Base-by-base conservation (phyloP, 2,113 vertebrate species). In the Sterna hirundo region DNA sequence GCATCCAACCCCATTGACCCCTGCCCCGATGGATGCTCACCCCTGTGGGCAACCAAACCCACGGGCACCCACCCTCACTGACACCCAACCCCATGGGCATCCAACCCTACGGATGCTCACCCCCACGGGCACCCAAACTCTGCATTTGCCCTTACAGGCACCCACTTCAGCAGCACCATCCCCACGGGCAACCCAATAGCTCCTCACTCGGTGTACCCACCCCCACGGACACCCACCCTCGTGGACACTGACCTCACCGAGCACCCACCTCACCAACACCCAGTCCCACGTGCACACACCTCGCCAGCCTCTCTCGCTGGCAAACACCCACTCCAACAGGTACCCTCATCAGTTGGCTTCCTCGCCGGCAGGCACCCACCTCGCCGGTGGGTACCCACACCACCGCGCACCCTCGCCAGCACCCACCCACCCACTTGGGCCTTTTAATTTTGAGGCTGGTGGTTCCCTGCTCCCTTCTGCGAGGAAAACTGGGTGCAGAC, bases 401-500 rank as follows among this genome's bases (percentile, higher is more conserved):
- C 34, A 5, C 38, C 4, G 2, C 40, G 27, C 29, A 13, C 57
- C 69, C 27, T n/a, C 16, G 0, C 10, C 75, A 26, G 23, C 79
- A 75, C 10, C 60, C 57, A 9, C 66, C 23, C 83, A 17, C 38
- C n/a, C 78, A 15, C 46, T 65, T 1, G 5, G 1, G 9, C 44
- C n/a, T 6, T 9, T 42, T 9, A 7, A 49, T 83, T 83, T n/a
- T 3, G 72, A 49, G 36, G 44, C n/a, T 65, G 78, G 15, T 2
- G 27, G 13, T 22, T 78, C 36, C 65, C 42, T 18, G 25, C 47
- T 34, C 61, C 18, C 0, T 19, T n/a, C 75, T n/a, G 6, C 30
- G 6, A 27, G 14, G 32, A 54, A 79, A 40, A 4, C 30, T 0
- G 6, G 0, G 1, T 5, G 60, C 44, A 26, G 46, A 5, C 46